Base-by-base conservation (phyloP, 1,140 invertebrate species). In the Trachelipus rathkii region DNA sequence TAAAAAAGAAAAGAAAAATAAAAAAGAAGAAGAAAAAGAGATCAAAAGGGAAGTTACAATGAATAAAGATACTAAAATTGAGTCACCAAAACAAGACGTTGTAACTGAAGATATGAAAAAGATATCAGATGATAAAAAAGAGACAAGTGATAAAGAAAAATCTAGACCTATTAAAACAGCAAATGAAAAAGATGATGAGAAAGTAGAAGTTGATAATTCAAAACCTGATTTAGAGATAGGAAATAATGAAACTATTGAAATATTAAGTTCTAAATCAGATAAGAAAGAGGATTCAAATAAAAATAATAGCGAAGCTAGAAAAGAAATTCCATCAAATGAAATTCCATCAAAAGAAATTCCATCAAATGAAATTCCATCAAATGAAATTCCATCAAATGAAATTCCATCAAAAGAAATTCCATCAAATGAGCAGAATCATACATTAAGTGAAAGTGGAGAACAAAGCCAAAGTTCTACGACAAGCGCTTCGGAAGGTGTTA, bases 121-220 rank as follows among this genome's bases (percentile, higher is more conserved):
- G 66, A 24, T 19, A 10, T 23, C 21, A 19, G 66, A 24, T 68
- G 15, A 68, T 68, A 21, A 68, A 15, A 68, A n/a, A 23, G 15
- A 24, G 7, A n/a, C 13, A 11, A 68, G 21, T 10, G 10, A 68
- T 68, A 10, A 21, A 13, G 66, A 23, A 68, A 15, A 15, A 23
- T 68, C 66, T 23, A 68, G 7, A 68, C 33, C 66, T 68, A 10
- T 68, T 4, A 19, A 73, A 44, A 53, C 23, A 71, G 33, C 44
- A 60, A 23, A 53, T 75, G 19, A 9, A 21, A 0, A 72, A 9
- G 21, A 71, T 67, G 9, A 75, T 75, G 33, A 75, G 72, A 23
- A 75, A 67, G 70, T 68, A 71, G 67, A 71, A n/a, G 53, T 44
- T 10, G 23, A 44, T 11, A 70, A 10, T 70, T 23, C 15, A 44